phyloP scores from a whole-genome alignment of 2,797 vertebrate genomes.

The Artibeus jamaicensis region DNA sequence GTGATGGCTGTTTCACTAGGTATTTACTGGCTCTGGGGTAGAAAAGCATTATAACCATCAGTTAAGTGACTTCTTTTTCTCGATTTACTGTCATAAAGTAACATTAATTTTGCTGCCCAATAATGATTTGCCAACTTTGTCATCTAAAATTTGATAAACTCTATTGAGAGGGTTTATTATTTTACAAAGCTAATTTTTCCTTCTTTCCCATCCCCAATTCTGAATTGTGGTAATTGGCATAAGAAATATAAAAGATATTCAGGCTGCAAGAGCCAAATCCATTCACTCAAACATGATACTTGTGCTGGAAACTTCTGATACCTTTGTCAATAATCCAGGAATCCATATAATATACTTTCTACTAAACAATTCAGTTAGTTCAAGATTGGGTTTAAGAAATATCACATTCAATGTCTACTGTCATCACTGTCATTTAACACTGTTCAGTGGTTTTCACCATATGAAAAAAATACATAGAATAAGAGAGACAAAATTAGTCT shows the following conservation, averaged over 20 bases:
- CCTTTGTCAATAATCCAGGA: background rate
- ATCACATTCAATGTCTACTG: background rate
- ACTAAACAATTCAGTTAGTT: constrained; percentile 3
- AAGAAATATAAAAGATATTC: background rate
- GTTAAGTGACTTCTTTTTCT: background rate
- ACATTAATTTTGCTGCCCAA: background rate
- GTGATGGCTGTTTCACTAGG: background rate
- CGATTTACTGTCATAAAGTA: background rate
- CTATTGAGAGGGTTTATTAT: background rate
- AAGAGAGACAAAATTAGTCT: background rate
- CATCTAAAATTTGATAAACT: constrained; percentile 3
- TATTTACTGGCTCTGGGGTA: background rate
- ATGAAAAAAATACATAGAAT: background rate
- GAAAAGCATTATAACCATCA: background rate
- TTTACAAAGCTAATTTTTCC: background rate
- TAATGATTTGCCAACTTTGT: background rate
- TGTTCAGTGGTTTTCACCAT: background rate
- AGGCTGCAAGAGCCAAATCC: background rate
- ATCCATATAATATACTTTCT: background rate
- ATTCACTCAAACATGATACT: constrained; percentile 26
- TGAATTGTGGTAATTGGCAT: background rate
- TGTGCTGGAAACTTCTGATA: background rate
- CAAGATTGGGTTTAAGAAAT: background rate
- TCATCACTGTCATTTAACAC: background rate
- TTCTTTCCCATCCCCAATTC: background rate